phyloP scores from a whole-genome alignment of 2,113 vertebrate genomes.

The Platanista minor region DNA sequence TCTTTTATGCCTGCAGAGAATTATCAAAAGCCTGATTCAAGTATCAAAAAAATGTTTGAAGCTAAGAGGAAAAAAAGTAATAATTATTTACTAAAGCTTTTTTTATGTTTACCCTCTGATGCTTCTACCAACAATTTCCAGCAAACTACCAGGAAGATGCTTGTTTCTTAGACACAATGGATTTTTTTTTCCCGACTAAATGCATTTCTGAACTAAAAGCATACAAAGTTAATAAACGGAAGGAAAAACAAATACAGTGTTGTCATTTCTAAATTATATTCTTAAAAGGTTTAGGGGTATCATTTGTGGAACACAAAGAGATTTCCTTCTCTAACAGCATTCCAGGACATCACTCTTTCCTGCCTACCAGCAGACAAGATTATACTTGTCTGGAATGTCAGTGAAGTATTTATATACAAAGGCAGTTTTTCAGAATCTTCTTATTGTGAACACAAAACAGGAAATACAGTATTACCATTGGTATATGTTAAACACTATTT shows the following conservation, averaged over 20 bases:
- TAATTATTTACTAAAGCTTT: not conserved
- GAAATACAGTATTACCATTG: conserved; percentile 80
- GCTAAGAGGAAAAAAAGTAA: not conserved
- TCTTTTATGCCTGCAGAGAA: not conserved
- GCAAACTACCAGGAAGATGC: not conserved
- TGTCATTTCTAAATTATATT: conserved; percentile 78
- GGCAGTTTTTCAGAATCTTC: conserved; percentile 88
- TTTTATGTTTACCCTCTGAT: not conserved
- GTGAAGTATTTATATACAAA: conserved; percentile 89
- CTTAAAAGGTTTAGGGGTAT: conserved; percentile 75
- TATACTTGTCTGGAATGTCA: conserved; percentile 90
- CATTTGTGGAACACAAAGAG: conserved; percentile 85
- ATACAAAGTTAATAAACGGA: conserved; percentile 32
- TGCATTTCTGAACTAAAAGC: conserved; percentile 13
- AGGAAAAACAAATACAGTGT: conserved; percentile 71
- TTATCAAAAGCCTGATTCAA: not conserved
- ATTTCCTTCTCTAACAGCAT: conserved; percentile 91
- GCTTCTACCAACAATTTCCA: conserved; percentile 3
- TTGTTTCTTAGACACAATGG: conserved; percentile 1
- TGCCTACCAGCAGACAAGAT: conserved; percentile 89
- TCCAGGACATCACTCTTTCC: conserved; percentile 88
- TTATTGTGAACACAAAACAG: conserved; percentile 80
- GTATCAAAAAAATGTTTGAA: conserved; percentile 7
- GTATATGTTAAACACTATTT: conserved; percentile 76
- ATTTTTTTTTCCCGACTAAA: not conserved